phyloP scores from a whole-genome alignment of 2,888 invertebrate genomes.

The Spatulosminthurus flaviceps region DNA sequence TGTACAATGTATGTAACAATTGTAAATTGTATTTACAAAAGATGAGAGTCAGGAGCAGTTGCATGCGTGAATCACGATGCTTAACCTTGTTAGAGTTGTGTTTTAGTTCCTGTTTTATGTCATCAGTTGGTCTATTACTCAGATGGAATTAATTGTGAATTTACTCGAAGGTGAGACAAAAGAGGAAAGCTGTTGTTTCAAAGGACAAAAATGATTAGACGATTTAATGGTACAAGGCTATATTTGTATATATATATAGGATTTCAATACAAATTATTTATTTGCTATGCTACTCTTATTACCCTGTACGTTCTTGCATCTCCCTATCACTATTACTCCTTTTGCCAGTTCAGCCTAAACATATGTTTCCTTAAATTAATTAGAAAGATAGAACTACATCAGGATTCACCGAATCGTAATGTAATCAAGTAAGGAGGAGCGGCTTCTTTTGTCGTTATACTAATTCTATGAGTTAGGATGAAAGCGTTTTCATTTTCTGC shows the following conservation, averaged over 20 bases:
- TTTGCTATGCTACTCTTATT: no score
- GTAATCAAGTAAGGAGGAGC: no score
- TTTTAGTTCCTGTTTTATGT: slow-evolving; percentile 34
- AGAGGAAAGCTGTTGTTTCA: slow-evolving; percentile 23
- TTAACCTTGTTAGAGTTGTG: slow-evolving; percentile 18
- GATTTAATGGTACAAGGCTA: slow-evolving; percentile 19
- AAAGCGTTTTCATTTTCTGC: no score
- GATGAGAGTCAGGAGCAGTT: not conserved
- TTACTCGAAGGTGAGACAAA: slow-evolving; percentile 26
- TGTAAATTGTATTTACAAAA: slow-evolving; percentile 9
- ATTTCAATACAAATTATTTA: not conserved
- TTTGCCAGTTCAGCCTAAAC: no score
- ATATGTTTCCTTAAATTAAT: no score
- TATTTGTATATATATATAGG: not conserved
- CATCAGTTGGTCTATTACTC: not conserved
- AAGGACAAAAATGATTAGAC: slow-evolving; percentile 22
- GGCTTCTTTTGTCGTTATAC: no score
- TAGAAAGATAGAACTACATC: no score
- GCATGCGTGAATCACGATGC: not conserved
- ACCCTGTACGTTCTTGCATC: no score
- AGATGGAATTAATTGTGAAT: slow-evolving; percentile 31
- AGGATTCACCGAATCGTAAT: no score
- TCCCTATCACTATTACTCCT: no score
- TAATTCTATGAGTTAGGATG: no score
- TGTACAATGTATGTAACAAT: not conserved